Evolutionary conservation across 2,113 vertebrate species (phyloP), one percentile per base, ranked within the genome.

Genomic region (Ictalurus furcatus): DNA sequence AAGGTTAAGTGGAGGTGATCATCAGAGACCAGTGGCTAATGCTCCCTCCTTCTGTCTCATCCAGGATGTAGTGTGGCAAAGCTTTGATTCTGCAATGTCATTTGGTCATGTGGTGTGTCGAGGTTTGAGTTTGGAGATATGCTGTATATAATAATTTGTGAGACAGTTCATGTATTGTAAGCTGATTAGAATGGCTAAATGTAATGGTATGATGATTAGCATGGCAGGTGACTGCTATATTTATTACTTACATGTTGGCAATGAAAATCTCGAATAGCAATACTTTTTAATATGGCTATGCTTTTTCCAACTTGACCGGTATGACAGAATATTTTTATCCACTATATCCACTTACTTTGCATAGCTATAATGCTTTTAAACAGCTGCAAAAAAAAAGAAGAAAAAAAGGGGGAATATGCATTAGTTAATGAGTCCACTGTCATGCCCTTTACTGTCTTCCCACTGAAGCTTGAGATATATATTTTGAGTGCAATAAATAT

Each of bases 1-100:
- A 85, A 91, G 91, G 87, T 90, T 88, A 93, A 94, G 91, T 92
- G 91, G 87, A 71, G 83, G 89, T 90, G 85, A 90, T 92, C 91
- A 92, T 89, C 69, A 85, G 90, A 92, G 85, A 82, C 76, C 91
- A 88, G 81, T 71, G 86, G 78, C 48, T 82, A 87, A 88, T 76
- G 84, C 63, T 80, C 79, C 21, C 86, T 44, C 61, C 58, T 85
- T 85, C 65, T 88, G 81, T 85, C 83, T 85, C 44, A 34, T 80
- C 73, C 83, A 80, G 44, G 61, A 56, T n/a, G 69, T 30, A 54
- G 82, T 63, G 88, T 76, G 13, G 37, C n/a, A 85, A 40, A 48
- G 19, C 54, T 63, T 14, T 40, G 23, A 28, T 71, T 82, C 87
- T 30, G 34, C 9, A 67, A 34, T 54, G n/a, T 65, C 59, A 65